phyloP scores from a whole-genome alignment of 2,888 invertebrate species.

The Teinopalpus imperialis region DNA sequence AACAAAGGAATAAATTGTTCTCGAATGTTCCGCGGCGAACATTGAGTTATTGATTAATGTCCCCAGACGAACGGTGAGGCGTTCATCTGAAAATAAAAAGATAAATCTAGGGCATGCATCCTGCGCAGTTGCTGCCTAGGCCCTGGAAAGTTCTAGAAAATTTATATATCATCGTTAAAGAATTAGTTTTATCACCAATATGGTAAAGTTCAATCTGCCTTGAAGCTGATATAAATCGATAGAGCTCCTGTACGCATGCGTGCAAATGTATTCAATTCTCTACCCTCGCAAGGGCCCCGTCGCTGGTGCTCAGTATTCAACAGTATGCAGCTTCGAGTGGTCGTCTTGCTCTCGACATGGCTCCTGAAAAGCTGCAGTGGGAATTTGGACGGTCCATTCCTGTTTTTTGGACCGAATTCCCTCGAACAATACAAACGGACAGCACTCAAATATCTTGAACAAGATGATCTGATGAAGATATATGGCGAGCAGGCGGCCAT shows the following conservation, averaged over 20 bases:
- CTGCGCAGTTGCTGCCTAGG: conserved; percentile 10
- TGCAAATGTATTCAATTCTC: conserved; percentile 28
- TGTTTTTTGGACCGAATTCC: conserved; percentile 82
- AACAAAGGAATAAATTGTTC: conserved; percentile 19
- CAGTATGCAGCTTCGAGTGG: conserved; percentile 26
- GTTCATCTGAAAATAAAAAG: conserved; percentile 10
- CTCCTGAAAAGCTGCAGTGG: conserved; percentile 37
- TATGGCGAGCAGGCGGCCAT: conserved; percentile 81
- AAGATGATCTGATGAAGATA: conserved; percentile 80
- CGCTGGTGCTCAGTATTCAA: neutral
- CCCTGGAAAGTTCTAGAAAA: conserved; percentile 14
- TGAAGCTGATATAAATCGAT: conserved; percentile 3
- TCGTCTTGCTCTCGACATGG: conserved; percentile 27
- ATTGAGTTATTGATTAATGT: conserved; percentile 7
- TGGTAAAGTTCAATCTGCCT: neutral
- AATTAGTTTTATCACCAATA: neutral
- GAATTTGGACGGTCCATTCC: conserved; percentile 81
- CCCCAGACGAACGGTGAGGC: neutral
- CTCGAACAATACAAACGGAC: conserved; percentile 71
- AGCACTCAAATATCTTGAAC: conserved; percentile 75
- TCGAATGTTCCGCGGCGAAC: conserved; percentile 11
- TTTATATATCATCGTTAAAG: neutral
- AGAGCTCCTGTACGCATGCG: conserved; percentile 31
- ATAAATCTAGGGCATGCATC: conserved; percentile 14
- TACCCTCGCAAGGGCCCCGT: neutral